Evolutionary conservation across 2,797 vertebrate species (phyloP), one percentile per base, ranked within the genome.

Genomic region (Hippoglossus hippoglossus): DNA sequence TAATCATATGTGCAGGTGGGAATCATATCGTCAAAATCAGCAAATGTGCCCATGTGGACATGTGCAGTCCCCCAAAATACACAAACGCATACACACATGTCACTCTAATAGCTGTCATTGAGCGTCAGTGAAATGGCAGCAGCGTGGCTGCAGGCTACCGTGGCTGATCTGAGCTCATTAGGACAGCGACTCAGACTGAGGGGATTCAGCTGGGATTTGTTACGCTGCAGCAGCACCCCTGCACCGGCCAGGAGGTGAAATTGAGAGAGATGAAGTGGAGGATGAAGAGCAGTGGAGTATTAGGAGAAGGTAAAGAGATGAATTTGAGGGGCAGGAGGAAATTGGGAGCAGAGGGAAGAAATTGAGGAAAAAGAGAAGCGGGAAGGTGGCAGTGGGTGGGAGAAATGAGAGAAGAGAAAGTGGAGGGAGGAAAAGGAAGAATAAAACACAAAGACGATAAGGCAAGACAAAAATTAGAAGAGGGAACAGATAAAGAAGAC

Each of bases 101-200:
- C 75, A 67, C 70, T 80, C 64, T 79, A 81, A 84, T 74, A 75
- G 74, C 80, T 64, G 77, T 84, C 84, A 87, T 16, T 79, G 69
- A 63, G 72, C 19, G 34, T 80, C 63, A 68, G 61, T 83, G 62
- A 75, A 83, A 84, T 68, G 73, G 79, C 81, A 88, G 74, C 65
- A 51, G 73, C 57, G 59, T 65, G 72, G 67, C 78, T 81, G 55
- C 66, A 76, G 84, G 72, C 71, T 49, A 73, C 81, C 11, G 49
- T 55, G 66, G 83, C 79, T 85, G 85, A 92, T 86, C 83, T 85
- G 66, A 88, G 86, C 87, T 92, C 81, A 91, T 89, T 90, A 89
- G 66, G 74, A 70, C 82, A 75, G 82, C 47, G 41, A 81, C 70
- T 88, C 82, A 80, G 81, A 78, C 82, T 72, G 81, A 87, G 75